phyloP scores from a whole-genome alignment of 1,140 invertebrate genomes.

The Muscidifurax raptorellus region DNA sequence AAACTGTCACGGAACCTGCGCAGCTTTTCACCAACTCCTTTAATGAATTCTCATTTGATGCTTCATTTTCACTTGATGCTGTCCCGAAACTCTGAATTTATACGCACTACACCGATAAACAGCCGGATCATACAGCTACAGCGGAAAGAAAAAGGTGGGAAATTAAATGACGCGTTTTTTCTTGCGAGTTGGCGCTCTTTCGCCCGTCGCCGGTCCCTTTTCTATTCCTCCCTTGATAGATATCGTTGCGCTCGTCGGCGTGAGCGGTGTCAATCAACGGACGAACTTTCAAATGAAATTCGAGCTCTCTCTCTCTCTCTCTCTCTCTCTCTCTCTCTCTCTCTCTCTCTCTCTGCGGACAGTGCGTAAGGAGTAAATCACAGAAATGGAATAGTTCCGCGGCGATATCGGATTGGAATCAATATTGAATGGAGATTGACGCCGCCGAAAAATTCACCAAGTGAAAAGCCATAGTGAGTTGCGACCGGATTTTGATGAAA shows the following conservation, averaged over 20 bases:
- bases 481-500: not conserved
- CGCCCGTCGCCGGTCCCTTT: no score
- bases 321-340: no score
- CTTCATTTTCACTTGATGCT: not conserved
- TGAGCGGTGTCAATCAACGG: not conserved
- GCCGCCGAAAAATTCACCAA: constrained; percentile 45
- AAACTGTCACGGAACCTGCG: no score
- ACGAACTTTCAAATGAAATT: not conserved
- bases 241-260: not conserved
- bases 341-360: no score
- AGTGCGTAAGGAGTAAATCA: constrained; percentile 70
- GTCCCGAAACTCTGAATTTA: no score
- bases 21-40: not conserved
- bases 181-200: not conserved
- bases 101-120: no score
- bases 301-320: not conserved
- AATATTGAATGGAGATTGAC: constrained; percentile 73
- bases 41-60: not conserved
- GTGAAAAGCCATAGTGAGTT: not conserved
- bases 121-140: no score
- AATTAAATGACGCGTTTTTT: not conserved
- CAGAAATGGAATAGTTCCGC: constrained; percentile 67
- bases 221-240: no score
- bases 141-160: not conserved
- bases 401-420: constrained; percentile 71